These are phyloP conservation scores for Nothura maculosa DNA, from an alignment of 2,797 vertebrate genomes.

Conservation along the genomic window DNA sequence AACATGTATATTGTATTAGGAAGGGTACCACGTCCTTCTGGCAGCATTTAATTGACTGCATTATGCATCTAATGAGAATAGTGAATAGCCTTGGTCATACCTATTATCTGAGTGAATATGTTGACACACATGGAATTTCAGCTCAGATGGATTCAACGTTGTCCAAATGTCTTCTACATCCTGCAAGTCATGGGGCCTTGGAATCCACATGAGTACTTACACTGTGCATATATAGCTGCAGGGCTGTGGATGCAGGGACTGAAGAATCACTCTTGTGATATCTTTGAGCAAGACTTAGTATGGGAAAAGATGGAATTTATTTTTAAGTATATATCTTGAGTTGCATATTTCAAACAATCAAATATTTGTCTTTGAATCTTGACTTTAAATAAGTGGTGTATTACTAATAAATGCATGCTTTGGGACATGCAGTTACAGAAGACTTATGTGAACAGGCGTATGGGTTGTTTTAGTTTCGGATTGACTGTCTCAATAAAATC, in stretches of 20 bases:
- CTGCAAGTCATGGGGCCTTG: too few species aligned
- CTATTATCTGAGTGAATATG: fast-evolving
- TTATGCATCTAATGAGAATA: fast-evolving
- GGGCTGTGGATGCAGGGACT: neutral
- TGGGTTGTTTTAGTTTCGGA: neutral
- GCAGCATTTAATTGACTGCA: neutral
- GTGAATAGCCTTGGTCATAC: neutral
- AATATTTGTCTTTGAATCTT: neutral
- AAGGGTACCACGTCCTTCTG: neutral
- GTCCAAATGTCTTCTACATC: neutral
- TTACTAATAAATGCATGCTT: neutral
- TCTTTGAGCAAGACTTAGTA: neutral
- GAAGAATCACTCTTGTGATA: fast-evolving
- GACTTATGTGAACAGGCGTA: neutral
- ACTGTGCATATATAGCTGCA: fast-evolving
- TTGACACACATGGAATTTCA: neutral
- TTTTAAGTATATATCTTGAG: neutral
- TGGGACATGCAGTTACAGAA: fast-evolving
- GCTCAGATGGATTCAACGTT: neutral
- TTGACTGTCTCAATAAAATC: neutral
- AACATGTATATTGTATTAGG: fast-evolving
- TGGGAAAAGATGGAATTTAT: neutral
- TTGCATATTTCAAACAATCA: fast-evolving
- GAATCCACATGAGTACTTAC: fast-evolving
- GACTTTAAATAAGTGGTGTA: neutral